Conservation (phyloP, 1,140 invertebrate species). For the Hyposmocoma kahamanoa region DNA sequence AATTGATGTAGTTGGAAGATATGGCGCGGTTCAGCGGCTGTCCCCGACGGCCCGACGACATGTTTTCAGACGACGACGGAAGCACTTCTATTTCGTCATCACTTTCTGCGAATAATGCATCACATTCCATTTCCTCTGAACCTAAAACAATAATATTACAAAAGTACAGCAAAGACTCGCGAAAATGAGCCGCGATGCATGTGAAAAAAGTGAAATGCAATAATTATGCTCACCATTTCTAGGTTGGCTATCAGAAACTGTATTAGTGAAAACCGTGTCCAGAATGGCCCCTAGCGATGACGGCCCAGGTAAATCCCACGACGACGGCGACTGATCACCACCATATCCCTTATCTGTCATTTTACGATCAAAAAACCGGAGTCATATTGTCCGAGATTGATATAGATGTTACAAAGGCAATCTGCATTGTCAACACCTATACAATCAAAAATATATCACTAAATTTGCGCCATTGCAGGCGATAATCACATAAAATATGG, state of each 20-base stretch:
- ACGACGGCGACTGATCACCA: conserved; percentile 47
- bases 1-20: conserved; percentile 58
- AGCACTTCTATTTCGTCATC: conserved; percentile 69
- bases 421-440: not conserved
- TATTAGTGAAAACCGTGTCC: conserved; percentile 62
- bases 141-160: conserved; percentile 21
- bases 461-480: too few relatives aligned
- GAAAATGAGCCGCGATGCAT: conserved; percentile 2
- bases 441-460: too few relatives aligned
- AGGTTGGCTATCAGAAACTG: conserved; percentile 47
- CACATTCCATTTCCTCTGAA: conserved; percentile 70
- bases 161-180: too few relatives aligned
- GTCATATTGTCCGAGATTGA: not conserved
- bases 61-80: conserved; percentile 33
- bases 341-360: conserved; percentile 63
- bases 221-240: conserved; percentile 41
- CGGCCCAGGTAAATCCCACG: conserved; percentile 63
- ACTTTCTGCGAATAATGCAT: conserved; percentile 67
- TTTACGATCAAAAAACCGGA: conserved; percentile 11
- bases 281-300: conserved; percentile 65
- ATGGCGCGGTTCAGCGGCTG: conserved; percentile 38
- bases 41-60: conserved; percentile 21
- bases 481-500: too few relatives aligned
- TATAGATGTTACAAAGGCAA: not conserved
- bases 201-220: too few relatives aligned